phyloP scores from a whole-genome alignment of 2,797 vertebrate genomes.

The Gobio occitaniae region DNA sequence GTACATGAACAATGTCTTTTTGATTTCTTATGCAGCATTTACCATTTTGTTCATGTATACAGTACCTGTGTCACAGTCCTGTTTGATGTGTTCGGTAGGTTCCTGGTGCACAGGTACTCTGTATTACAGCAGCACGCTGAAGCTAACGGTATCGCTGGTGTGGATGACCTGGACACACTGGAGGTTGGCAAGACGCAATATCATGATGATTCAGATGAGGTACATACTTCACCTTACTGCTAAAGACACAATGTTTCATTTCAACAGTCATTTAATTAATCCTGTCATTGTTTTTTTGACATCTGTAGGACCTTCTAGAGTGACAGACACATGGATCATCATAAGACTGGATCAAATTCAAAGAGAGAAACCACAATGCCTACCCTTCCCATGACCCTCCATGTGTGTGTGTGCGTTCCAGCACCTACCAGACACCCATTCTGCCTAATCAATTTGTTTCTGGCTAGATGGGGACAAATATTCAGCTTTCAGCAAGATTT shows the following conservation, averaged over 20 bases:
- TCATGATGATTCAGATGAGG: slow-evolving; percentile 95
- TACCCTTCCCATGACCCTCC: slow-evolving; percentile 28
- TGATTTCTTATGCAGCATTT: not conserved
- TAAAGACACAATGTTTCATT: not conserved
- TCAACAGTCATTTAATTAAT: not conserved
- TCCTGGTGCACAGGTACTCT: slow-evolving; percentile 93
- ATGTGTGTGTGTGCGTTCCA: not conserved
- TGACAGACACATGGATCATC: slow-evolving; percentile 19
- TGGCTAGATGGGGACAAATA: slow-evolving; percentile 12
- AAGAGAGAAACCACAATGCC: slow-evolving; percentile 36
- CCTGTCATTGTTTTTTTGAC: slow-evolving; percentile 4
- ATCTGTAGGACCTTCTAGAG: slow-evolving; percentile 55
- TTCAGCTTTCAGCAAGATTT: slow-evolving; percentile 25
- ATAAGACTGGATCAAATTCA: slow-evolving; percentile 11
- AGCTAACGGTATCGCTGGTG: slow-evolving; percentile 79
- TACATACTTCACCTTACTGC: slow-evolving; percentile 57
- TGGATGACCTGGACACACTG: slow-evolving; percentile 80
- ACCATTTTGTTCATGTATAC: not conserved
- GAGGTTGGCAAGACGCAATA: slow-evolving; percentile 81
- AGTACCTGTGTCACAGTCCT: not conserved
- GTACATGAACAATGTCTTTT: not conserved
- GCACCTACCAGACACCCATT: not conserved
- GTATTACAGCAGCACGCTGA: slow-evolving; percentile 89
- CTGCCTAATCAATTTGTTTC: not conserved
- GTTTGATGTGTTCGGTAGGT: slow-evolving; percentile 72